Evolutionary conservation across 1,140 invertebrate species (phyloP).

Genomic region (Acyrthosiphon pisum): DNA sequence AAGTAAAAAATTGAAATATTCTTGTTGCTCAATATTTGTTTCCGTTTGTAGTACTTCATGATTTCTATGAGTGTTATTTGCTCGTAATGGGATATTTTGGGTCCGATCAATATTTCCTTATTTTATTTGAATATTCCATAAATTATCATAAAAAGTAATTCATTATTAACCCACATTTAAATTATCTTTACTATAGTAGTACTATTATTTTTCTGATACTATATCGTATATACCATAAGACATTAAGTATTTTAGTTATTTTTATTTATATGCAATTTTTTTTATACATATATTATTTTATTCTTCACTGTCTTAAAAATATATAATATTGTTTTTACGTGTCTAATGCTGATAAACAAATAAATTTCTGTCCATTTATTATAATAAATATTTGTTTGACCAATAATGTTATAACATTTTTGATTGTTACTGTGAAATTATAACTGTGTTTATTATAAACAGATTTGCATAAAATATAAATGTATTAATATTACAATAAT

Average conservation of each 20-base stretch:
- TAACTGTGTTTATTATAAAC: neutral
- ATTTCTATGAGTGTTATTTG: constrained; percentile 25
- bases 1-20: constrained; percentile 31
- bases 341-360: constrained; percentile 32
- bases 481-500: neutral
- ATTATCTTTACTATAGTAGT: neutral
- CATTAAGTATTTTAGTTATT: constrained; percentile 41
- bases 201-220: constrained; percentile 48
- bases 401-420: constrained; percentile 9
- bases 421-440: constrained; percentile 19
- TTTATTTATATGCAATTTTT: constrained; percentile 35
- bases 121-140: constrained; percentile 19
- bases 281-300: constrained; percentile 36
- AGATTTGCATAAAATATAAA: neutral
- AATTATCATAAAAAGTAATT: neutral
- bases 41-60: constrained; percentile 33
- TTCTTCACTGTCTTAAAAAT: constrained; percentile 15
- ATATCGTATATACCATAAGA: constrained; percentile 6
- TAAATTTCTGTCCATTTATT: constrained; percentile 36
- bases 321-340: constrained; percentile 21
- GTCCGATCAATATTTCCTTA: neutral
- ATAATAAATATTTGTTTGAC: constrained; percentile 43
- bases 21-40: constrained; percentile 54
- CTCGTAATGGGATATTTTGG: neutral
- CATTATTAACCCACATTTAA: neutral